phyloP scores from a whole-genome alignment of 2,888 invertebrate genomes.

The Leptopilina myrica region DNA sequence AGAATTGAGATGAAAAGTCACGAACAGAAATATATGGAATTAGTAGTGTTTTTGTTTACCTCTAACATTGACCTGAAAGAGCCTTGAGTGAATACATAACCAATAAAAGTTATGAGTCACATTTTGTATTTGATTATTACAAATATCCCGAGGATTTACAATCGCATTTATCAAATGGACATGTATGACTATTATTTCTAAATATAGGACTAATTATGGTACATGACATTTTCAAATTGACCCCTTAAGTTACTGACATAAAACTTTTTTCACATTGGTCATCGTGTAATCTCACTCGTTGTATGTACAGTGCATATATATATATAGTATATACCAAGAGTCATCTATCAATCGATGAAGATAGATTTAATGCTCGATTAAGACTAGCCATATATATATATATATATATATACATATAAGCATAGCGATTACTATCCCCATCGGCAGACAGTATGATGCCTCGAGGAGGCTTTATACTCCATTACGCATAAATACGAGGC shows the following conservation, averaged over 20 bases:
- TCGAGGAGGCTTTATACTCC: too few relatives aligned
- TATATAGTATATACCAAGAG: background rate
- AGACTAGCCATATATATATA: slow-evolving; percentile 11
- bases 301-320: too few relatives aligned
- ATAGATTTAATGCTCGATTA: slow-evolving; percentile 28
- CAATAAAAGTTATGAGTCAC: too few relatives aligned
- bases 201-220: slow-evolving; percentile 4
- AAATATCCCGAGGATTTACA: too few relatives aligned
- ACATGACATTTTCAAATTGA: slow-evolving; percentile 6
- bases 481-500: too few relatives aligned
- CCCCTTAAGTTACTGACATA: background rate
- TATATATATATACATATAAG: background rate
- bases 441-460: too few relatives aligned
- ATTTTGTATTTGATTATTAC: too few relatives aligned
- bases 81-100: too few relatives aligned
- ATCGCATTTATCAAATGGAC: background rate
- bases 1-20: too few relatives aligned
- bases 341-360: slow-evolving; percentile 38
- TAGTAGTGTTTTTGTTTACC: too few relatives aligned
- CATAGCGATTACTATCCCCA: slow-evolving; percentile 9
- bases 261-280: slow-evolving; percentile 15
- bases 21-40: too few relatives aligned
- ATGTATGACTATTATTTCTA: slow-evolving; percentile 12
- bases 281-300: slow-evolving; percentile 2
- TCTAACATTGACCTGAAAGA: too few relatives aligned